Percentiles rank a stretch among this genome's conserved stretches.
These are phyloP conservation scores for Nanorana parkeri DNA, from an alignment of 2,113 vertebrate genomes.

Conservation along the genomic window DNA sequence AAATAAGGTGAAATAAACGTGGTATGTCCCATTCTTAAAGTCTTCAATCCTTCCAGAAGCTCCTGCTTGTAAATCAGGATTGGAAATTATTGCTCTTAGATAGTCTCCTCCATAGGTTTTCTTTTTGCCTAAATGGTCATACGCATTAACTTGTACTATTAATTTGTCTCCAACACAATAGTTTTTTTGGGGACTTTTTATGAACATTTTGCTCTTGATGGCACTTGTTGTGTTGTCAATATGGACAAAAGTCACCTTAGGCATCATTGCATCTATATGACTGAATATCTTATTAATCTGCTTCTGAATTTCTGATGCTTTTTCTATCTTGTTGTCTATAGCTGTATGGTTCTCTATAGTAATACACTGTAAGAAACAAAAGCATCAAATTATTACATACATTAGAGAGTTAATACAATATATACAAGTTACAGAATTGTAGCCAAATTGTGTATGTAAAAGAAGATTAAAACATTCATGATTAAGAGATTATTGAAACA, in stretches of 20 bases:
- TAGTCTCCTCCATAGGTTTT: slow-evolving; percentile 4
- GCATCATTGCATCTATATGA: slow-evolving; percentile 4
- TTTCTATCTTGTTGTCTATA: not conserved
- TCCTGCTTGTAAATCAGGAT: not conserved
- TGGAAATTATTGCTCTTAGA: slow-evolving; percentile 15
- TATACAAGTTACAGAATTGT: no score
- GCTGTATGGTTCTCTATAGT: not conserved
- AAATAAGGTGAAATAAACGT: not conserved
- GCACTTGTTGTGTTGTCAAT: not conserved
- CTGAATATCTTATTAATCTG: slow-evolving; percentile 22
- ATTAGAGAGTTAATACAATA: no score
- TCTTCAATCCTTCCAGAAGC: not conserved
- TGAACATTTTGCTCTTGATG: not conserved
- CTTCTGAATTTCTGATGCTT: not conserved
- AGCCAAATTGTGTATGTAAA: no score
- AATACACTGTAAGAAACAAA: no score
- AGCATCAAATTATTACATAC: no score
- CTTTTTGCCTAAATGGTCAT: not conserved
- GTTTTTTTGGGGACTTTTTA: not conserved
- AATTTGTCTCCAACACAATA: slow-evolving; percentile 1
- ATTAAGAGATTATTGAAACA: no score
- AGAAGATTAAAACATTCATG: no score
- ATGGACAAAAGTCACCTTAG: not conserved
- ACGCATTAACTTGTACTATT: not conserved
- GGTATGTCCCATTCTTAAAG: slow-evolving; percentile 2